Evolutionary conservation across 2,113 vertebrate species (phyloP), one percentile per base, ranked within the genome.

Genomic region (Lonchura striata): DNA sequence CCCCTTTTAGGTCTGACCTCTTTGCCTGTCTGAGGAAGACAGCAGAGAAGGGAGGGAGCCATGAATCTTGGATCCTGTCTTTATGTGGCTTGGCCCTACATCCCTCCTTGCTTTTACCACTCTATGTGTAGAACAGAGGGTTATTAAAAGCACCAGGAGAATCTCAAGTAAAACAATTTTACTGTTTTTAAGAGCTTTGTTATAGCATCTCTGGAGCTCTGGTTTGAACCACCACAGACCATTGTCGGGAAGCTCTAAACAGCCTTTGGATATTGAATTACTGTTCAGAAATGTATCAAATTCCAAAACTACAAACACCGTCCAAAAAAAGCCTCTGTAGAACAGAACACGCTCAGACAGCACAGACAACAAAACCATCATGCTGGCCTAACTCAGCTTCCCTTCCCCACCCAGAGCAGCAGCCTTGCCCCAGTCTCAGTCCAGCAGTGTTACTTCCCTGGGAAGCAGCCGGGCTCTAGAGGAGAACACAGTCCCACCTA

Each of bases 161-260:
- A 82, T 52, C 64, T 90, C 82, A 86, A 88, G 63, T 88, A 88
- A 93, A 96, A 94, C 33, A 77, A 47, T 61, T 56, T 39, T 35
- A 57, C 33, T 84, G 57, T 54, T 94, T 91, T 88, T 78, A 95
- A 96, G 79, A 93, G 72, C 41, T 88, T 77, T 83, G 68, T 72
- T 87, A 70, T 1, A 76, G 78, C 31, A 82, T 90, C 68, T 86
- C 70, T 93, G 68, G 76, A 47, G 44, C 28, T 81, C 56, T 86
- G 72, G 37, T 68, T 81, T 39, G 21, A 56, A 70, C 76, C 76
- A 63, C 82, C 79, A 74, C 75, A 91, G 46, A 87, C 50, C 76
- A 66, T 54, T 69, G 66, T 44, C 74, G 79, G 83, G 69, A 93
- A 94, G 56, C 47, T 82, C 79, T 63, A 60, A 93, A 74, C 30